Percentiles rank a stretch among this genome's conserved stretches.
phyloP scores from a whole-genome alignment of 2,888 invertebrate genomes.

The Drosophila mayaguana region DNA sequence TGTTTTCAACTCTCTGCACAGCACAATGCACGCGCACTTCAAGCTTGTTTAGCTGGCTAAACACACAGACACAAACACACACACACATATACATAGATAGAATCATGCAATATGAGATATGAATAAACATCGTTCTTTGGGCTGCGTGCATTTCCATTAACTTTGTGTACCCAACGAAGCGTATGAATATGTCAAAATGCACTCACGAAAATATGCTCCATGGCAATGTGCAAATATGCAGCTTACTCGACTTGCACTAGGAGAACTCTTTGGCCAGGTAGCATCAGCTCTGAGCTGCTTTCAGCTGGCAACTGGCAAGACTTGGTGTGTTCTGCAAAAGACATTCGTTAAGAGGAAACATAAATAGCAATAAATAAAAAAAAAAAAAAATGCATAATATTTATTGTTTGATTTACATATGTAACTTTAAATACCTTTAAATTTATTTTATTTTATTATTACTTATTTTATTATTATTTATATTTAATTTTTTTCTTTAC shows the following conservation, averaged over 20 bases:
- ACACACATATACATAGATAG: background rate
- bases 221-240: constrained; percentile 5
- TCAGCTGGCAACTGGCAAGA: background rate
- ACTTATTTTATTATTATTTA: no score
- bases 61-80: constrained; percentile 15
- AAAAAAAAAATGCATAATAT: no score
- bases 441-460: no score
- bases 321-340: background rate
- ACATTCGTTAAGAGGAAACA: background rate
- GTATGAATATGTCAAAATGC: constrained; percentile 77
- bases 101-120: constrained; percentile 31
- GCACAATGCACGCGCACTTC: constrained; percentile 30
- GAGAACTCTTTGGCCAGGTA: constrained; percentile 5
- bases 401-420: no score
- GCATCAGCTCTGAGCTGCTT: background rate
- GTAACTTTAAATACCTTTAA: no score
- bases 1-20: constrained; percentile 26
- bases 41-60: constrained; percentile 47
- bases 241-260: background rate
- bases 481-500: no score
- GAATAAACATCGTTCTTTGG: constrained; percentile 41
- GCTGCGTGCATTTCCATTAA: constrained; percentile 67
- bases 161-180: constrained; percentile 68
- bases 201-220: constrained; percentile 55
- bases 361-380: no score